A percentile compares a stretch with the other conserved stretches of the same genome.
Evolutionary conservation across 2,113 vertebrate species (phyloP).

Genomic region (Pipra filicauda): DNA sequence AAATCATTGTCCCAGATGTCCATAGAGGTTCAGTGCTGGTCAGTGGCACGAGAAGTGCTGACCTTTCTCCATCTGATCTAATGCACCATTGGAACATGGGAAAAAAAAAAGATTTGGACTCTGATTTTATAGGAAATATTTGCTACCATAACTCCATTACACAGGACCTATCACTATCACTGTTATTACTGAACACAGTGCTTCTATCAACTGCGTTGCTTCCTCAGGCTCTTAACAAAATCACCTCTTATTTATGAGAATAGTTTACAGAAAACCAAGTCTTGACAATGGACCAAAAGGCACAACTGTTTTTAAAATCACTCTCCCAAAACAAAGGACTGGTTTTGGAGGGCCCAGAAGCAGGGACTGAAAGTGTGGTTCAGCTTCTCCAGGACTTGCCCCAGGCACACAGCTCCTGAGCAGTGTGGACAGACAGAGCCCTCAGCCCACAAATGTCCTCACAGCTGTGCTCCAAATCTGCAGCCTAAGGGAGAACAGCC

Average conservation of each 20-base stretch:
- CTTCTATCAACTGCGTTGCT: not conserved
- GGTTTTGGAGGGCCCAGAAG: not conserved
- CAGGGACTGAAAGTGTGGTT: not conserved
- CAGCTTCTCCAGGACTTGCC: not conserved
- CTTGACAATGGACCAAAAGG: not conserved
- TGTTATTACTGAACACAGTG: not conserved
- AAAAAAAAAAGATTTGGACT: not conserved
- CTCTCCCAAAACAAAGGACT: not conserved
- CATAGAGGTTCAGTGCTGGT: not conserved
- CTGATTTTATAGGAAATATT: not conserved
- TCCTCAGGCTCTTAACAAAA: not conserved
- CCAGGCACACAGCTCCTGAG: not conserved
- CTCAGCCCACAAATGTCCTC: not conserved
- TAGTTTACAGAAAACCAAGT: not conserved
- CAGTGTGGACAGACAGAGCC: not conserved
- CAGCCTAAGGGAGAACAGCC: not conserved
- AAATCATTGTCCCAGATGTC: not conserved
- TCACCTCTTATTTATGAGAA: rapidly evolving
- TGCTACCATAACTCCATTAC: not conserved
- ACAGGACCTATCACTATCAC: not conserved
- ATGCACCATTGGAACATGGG: not conserved
- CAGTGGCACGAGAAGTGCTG: rapidly evolving
- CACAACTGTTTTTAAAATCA: not conserved
- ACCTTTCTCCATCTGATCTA: not conserved
- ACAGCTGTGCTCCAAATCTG: not conserved